Evolutionary conservation across 2,888 invertebrate species (phyloP), one percentile per base, ranked within the genome.

Genomic region (Dryobotodes eremita): DNA sequence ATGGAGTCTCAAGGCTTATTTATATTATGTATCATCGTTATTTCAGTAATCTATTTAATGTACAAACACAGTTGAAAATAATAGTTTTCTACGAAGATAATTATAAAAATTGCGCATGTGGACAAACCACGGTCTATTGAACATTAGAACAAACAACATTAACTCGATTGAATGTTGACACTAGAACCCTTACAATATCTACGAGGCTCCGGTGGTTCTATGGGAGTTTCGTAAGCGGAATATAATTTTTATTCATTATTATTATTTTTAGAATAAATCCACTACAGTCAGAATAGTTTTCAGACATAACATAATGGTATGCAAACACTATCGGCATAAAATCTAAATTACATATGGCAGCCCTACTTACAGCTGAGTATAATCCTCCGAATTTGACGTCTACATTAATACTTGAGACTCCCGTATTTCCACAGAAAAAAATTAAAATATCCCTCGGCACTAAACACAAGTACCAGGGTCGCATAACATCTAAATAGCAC

Each of bases 401-500:
- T 48, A 65, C 61, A 42, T 23, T 2, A 59, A 62, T 17, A 65
- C 42, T 10, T n/a, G 17, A 65, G 17, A n/a, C 5, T 10, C 42
- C 5, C 65, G 17, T n/a, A n/a, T 17, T 26, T 17, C n/a, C 0
- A 46, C 10, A 42, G 15, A 46, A 66, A 65, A 17, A 26, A 66
- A 1, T 10, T 17, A 20, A 17, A 61, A 48, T 57, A 75, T 36
- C 20, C 15, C 26, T 72, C 7, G 2, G 26, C 78, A 23, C n/a
- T 1, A 48, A 64, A 61, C 69, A 26, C 23, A 48, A 57, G 65
- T 81, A 71, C 71, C 57, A 74, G 68, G 73, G 15, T 36, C 50
- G 31, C 71, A 85, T 85, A 77, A 85, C 72, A 77, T 59, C 77
- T 48, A 85, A 85, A 74, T 74, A 85, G 82, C 83, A 82, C 73